These are phyloP conservation scores for Anthonomus grandis DNA, from an alignment of 1,140 invertebrate species.

Conservation along the genomic window DNA sequence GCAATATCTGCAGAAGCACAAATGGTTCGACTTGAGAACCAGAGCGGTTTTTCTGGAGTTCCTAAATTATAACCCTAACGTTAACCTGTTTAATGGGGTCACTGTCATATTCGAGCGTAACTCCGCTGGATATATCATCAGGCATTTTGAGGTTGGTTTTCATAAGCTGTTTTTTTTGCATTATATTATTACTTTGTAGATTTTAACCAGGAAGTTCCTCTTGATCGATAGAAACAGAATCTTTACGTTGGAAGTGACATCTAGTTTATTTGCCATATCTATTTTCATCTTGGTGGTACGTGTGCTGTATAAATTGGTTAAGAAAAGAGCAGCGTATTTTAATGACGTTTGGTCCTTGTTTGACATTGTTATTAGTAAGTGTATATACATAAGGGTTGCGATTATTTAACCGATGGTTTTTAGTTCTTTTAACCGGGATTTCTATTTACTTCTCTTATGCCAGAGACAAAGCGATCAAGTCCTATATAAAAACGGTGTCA, in stretches of 20 bases:
- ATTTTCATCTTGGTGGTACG: background rate
- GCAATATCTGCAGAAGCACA: constrained; percentile 29
- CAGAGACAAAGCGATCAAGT: constrained; percentile 18
- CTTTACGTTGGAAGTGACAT: background rate
- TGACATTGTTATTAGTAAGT: constrained; percentile 13
- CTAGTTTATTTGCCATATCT: constrained; percentile 2
- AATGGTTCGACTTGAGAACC: constrained; percentile 31
- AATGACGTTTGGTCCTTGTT: constrained; percentile 8
- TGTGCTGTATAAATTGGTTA: constrained; percentile 5
- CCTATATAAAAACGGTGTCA: constrained; percentile 7
- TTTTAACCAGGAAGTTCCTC: constrained; percentile 23
- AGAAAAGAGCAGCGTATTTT: constrained; percentile 5
- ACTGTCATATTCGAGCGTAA: constrained; percentile 28
- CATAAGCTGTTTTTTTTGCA: background rate
- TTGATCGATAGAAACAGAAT: constrained; percentile 8
- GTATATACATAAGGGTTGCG: background rate
- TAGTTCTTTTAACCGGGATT: constrained; percentile 10
- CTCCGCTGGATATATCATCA: constrained; percentile 25
- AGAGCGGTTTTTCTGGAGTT: constrained; percentile 33
- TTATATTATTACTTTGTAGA: constrained; percentile 8
- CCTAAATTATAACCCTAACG: constrained; percentile 31
- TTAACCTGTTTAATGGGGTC: constrained; percentile 33
- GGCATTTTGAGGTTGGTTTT: constrained; percentile 12
- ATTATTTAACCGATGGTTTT: background rate
- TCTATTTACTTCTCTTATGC: constrained; percentile 18